Evolutionary conservation across 2,888 invertebrate genomes (phyloP), one percentile per base, ranked within the genome.

Genomic region (Dendrolimus pini): DNA sequence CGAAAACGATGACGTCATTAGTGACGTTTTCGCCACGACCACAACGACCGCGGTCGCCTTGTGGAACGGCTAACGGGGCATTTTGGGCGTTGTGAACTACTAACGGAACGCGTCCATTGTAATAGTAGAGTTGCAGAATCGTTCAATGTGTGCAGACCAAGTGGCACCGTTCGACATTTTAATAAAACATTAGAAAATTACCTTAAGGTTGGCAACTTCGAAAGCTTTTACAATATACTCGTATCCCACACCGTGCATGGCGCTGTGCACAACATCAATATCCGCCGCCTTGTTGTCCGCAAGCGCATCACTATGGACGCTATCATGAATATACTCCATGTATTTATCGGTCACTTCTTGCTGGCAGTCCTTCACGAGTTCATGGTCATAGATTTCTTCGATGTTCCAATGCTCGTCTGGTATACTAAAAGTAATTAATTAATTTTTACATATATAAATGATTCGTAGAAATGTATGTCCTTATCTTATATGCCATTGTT

Each of bases 221-320:
- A 99, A 96, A 1, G 97, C 96, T 66, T 93, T 90, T 59, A 92
- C 81, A 61, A 98, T 92, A 74, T 93, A 98, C 2, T 93, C 85
- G 76, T 96, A 95, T 0, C 99, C 99, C 7, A 99, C 99, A 7
- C 99, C 99, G 79, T 99, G 99, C 97, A 99, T 98, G 0, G 99
- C 96, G 10, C 98, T 98, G 78, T 99, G 99, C 0, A 96, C 96
- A 63, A 97, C 94, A 57, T 93, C 92, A 0, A 96, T 76, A 0
- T 89, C 80, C 0, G 93, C 91, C 14, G 83, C 89, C 54, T 80
- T 81, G 68, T 94, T 95, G 52, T 93, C 78, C 53, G 91, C 83
- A 52, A 93, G 68, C 9, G 92, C 81, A 2, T 91, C 90, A 42
- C 91, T 79, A 18, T 93, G 81, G 9, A 95, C 82, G 42, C 86